phyloP scores from a whole-genome alignment of 2,888 invertebrate species.

The Drosophila kuntzei region DNA sequence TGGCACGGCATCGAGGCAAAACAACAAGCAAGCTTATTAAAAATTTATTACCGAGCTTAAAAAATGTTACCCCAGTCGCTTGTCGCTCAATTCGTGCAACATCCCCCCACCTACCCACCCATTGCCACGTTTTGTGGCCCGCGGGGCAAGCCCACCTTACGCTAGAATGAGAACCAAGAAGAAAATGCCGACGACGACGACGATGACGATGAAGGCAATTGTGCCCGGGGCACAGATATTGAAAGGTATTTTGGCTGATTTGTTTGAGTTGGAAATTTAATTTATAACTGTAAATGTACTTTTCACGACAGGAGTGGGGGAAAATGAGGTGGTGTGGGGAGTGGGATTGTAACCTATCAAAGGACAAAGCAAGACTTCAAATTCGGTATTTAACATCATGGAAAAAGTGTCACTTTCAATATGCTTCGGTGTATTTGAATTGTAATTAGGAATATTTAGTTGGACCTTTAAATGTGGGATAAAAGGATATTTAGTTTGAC shows the following conservation, averaged over 20 bases:
- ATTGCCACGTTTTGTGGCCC: conserved; percentile 18
- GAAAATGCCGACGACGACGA: conserved; percentile 9
- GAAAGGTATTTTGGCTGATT: conserved; percentile 79
- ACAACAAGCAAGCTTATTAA: conserved; percentile 81
- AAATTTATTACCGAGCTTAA: conserved; percentile 81
- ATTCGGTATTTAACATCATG: conserved; percentile 2
- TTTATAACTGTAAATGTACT: conserved; percentile 78
- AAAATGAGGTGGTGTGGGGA: background rate
- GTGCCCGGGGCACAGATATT: conserved; percentile 71
- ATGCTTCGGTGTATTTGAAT: conserved; percentile 5
- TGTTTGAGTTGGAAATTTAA: conserved; percentile 80
- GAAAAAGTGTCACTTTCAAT: conserved; percentile 22
- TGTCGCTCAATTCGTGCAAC: conserved; percentile 39
- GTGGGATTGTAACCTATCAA: conserved; percentile 4
- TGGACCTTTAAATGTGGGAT: background rate
- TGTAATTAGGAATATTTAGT: conserved; percentile 27
- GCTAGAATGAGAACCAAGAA: conserved; percentile 13
- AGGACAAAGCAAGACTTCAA: conserved; percentile 7
- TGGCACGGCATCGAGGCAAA: conserved; percentile 71
- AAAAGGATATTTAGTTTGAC: background rate
- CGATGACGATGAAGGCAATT: conserved; percentile 29
- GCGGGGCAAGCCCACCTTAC: conserved; percentile 44
- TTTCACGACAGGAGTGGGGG: background rate
- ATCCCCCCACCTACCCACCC: background rate
- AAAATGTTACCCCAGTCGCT: conserved; percentile 77